Evolutionary conservation across 2,888 invertebrate species (phyloP), one percentile per base, ranked within the genome.

Genomic region (Epiblema foenella): DNA sequence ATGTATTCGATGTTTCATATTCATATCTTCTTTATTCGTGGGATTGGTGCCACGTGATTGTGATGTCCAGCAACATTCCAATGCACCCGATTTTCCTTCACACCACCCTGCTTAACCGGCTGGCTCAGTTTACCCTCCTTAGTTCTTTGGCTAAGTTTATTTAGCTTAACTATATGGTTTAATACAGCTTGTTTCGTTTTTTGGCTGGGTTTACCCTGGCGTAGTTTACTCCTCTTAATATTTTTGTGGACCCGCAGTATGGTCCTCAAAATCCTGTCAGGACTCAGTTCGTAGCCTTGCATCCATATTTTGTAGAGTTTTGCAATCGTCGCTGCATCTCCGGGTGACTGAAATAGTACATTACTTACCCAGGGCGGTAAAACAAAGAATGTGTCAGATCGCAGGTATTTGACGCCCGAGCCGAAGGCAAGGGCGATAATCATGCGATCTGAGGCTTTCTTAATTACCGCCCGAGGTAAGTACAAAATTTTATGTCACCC

Each of bases 281-380:
- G 7, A 11, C 11, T 7, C 17, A 2, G n/a, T 8, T 18, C 1
- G 33, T 62, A 62, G 1, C 42, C 49, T 8, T 49, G 9, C 62
- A 18, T 4, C 33, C 49, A 17, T 18, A 62, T 29, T 62, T 33
- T 62, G 51, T 51, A 62, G 17, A 62, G 62, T 12, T 51, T 51
- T 7, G 62, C 62, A 2, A 62, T 12, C 17, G 51, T 62, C 12
- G 29, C 18, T 1, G 62, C 29, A 18, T 33, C 11, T 9, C 62
- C 62, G 17, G 62, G 62, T 33, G 33, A 29, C 62, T 62, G 17
- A 12, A 49, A 29, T 3, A 49, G 49, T 51, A 33, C n/a, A n/a
- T n/a, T n/a, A n/a, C n/a, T n/a, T n/a, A n/a, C n/a, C n/a, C n/a
- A n/a, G n/a, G n/a, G n/a, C n/a, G n/a, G n/a, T n/a, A n/a, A n/a